A percentile compares a stretch with the other conserved stretches of the same genome.
Conservation (phyloP, 2,113 vertebrate species). For the Anarhynchus alexandrinus region DNA sequence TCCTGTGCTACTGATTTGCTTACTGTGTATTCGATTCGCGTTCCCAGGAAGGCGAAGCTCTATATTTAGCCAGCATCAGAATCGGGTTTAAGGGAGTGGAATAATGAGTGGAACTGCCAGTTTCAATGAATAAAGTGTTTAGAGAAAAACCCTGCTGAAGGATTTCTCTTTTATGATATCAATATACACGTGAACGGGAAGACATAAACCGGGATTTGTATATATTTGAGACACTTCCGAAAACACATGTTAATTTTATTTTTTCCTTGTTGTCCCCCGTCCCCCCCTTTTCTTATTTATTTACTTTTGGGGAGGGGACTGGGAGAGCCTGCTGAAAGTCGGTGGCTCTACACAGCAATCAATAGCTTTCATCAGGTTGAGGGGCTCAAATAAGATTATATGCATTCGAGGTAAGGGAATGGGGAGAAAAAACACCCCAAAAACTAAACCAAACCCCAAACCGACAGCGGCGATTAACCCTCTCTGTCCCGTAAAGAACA, state of each 20-base stretch:
- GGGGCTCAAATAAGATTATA: constrained; percentile 53
- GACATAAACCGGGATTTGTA: neutral
- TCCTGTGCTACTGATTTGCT: constrained; percentile 13
- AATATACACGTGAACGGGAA: neutral
- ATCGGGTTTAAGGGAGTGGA: constrained; percentile 30
- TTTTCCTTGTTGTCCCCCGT: neutral
- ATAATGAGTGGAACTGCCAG: constrained; percentile 29
- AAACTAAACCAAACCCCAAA: neutral
- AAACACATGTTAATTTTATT: neutral
- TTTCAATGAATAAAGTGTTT: constrained; percentile 41
- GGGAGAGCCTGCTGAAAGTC: neutral
- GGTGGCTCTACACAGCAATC: neutral
- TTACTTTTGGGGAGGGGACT: neutral
- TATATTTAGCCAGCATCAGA: constrained; percentile 43
- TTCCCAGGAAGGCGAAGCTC: constrained; percentile 5
- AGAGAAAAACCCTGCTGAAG: neutral
- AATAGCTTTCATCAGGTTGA: constrained; percentile 35
- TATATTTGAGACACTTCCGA: neutral
- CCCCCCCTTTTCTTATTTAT: neutral
- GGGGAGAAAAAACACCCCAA: accelerated
- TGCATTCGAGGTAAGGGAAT: neutral
- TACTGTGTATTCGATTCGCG: constrained; percentile 34
- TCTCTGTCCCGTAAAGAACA: neutral
- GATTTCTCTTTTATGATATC: constrained; percentile 32
- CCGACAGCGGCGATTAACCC: neutral